Base-by-base conservation (phyloP, 2,113 vertebrate genomes). In the Ophiodon elongatus region DNA sequence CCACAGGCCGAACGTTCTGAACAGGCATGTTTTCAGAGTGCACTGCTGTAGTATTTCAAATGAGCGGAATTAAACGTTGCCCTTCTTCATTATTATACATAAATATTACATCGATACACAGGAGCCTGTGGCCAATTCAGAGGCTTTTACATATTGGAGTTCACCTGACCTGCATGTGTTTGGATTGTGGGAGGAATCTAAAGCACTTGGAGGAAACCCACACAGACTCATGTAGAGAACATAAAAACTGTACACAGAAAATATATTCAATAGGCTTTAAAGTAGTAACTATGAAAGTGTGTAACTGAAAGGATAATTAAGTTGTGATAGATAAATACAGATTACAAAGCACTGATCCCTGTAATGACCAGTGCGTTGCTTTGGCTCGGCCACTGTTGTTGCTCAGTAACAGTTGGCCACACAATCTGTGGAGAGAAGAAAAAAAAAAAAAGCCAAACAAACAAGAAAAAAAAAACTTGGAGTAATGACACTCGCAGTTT, bases 401-500 rank as follows among this genome's bases (percentile, higher is more conserved):
- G 50, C 27, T 95, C 94, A 94, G 95, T 96, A 95, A 37, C 10
- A 96, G 95, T 90, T 93, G 93, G 94, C 93, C 95, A 93, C 95
- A 96, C 94, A 95, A 95, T 95, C 94, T 91, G 93, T 83, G 87
- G 85, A 95, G 93, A 50, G 47, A 4, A 8, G 37, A 6, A 19
- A 9, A 52, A 2, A 89, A 27, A 85, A 88, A 84, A 84, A 76
- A 88, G 93, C 92, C 91, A 95, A 83, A 95, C 88, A 87, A 89
- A 81, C 73, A 83, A 45, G 52, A 89, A 89, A 89, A 87, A n/a
- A 88, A 85, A 82, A 89, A 92, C 63, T 85, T 39, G 70, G 88
- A 85, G 85, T 97, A 98, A 99, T 97, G 96, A 93, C 94, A 95
- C 97, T 96, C 96, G n/a, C 95, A 92, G 95, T 79, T 86, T 89